Percentiles rank a stretch among this genome's conserved stretches.
Conservation (phyloP, 2,888 invertebrate genomes). For the Arrhopalites spinosus region DNA sequence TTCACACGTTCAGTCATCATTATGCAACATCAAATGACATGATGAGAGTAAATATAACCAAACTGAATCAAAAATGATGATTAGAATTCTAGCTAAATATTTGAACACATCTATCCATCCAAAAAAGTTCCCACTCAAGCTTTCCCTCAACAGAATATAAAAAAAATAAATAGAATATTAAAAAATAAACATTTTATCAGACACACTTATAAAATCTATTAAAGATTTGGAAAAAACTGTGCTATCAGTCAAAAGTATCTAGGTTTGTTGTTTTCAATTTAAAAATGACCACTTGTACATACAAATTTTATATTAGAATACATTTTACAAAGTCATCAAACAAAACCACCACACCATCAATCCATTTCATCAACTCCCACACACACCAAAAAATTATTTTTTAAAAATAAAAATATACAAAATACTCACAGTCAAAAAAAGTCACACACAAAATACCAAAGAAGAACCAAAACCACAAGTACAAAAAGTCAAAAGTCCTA, state of each 20-base stretch:
- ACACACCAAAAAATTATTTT: not conserved
- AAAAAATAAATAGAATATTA: too few species aligned
- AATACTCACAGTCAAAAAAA: too few species aligned
- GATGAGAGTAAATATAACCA: conserved; percentile 8
- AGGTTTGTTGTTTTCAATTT: conserved; percentile 18
- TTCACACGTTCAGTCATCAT: conserved; percentile 34
- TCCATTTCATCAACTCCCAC: not conserved
- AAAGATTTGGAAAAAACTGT: conserved; percentile 24
- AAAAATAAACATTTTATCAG: conserved; percentile 7
- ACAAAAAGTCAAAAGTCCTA: too few species aligned
- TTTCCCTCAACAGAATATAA: not conserved
- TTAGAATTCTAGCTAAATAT: conserved; percentile 5
- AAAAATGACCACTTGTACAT: not conserved
- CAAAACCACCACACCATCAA: not conserved
- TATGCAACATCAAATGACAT: not conserved
- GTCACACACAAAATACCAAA: too few species aligned
- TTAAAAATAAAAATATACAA: too few species aligned
- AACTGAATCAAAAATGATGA: conserved; percentile 14
- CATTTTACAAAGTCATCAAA: not conserved
- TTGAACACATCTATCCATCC: conserved; percentile 3
- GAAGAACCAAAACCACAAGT: too few species aligned
- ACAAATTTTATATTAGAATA: not conserved
- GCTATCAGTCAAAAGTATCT: conserved; percentile 22
- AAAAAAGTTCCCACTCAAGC: not conserved
- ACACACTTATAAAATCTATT: conserved; percentile 23